Evolutionary conservation across 1,140 invertebrate species (phyloP).

Genomic region (Thalassaphorura encarpata): DNA sequence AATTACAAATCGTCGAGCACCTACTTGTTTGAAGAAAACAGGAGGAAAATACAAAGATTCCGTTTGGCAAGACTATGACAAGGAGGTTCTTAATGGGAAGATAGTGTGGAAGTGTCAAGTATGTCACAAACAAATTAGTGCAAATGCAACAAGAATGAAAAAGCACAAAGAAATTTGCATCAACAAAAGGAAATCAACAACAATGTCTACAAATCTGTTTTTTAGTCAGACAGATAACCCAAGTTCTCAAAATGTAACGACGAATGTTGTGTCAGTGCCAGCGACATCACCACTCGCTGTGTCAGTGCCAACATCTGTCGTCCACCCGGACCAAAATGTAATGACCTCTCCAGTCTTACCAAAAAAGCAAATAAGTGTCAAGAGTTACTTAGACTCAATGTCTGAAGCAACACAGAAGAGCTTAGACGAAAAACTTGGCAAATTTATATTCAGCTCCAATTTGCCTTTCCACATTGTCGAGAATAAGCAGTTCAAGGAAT

Average conservation of each 20-base stretch:
- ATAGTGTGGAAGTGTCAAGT: not conserved
- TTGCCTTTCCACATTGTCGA: not conserved
- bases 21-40: not conserved
- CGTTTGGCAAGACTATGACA: not conserved
- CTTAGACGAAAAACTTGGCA: not conserved
- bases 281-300: not conserved
- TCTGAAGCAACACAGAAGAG: not conserved
- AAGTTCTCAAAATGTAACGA: not conserved
- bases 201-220: too few relatives aligned
- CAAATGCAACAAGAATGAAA: not conserved
- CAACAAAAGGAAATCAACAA: too few relatives aligned
- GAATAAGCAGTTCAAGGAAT: not conserved
- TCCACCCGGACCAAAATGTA: too few relatives aligned
- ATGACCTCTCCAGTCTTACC: too few relatives aligned
- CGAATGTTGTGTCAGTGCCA: not conserved
- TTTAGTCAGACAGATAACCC: too few relatives aligned
- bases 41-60: not conserved
- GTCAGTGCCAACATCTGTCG: too few relatives aligned
- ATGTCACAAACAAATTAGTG: not conserved
- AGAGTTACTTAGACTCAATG: not conserved
- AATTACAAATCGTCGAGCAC: not conserved
- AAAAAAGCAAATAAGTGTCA: not conserved
- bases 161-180: not conserved
- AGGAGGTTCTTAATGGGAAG: not conserved
- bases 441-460: not conserved